Base-by-base conservation (phyloP, 37 sponge, comb jelly and placozoan species). In the Halichondria panicea region DNA sequence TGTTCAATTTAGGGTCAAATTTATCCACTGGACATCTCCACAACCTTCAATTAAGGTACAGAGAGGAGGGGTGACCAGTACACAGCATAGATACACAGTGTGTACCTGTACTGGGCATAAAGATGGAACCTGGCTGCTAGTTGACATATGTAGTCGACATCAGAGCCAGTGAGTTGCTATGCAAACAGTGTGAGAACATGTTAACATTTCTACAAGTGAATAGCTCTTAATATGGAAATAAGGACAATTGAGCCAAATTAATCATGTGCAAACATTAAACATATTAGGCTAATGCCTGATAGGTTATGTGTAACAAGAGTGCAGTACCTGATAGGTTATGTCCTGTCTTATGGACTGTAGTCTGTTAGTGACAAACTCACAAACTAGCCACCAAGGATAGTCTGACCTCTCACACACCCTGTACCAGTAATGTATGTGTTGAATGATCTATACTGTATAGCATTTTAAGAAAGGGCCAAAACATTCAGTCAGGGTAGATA, bases 91-190 rank as follows among this genome's bases (percentile, higher is more conserved):
- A 48, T 48, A 11, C 15, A 48, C 52, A 48, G 13, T 15, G 11
- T 48, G 34, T 66, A 88, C 89, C 84, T 82, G 66, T 76, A 77
- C 55, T 88, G 89, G 21, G 84, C 57, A 28, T 88, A 88, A 42
- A 88, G 37, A 68, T 82, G 77, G 52, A 88, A 88, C 25, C 79
- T 61, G 6, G 56, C 43, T 33, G 78, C 66, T 22, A 63, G 37
- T 38, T 82, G 60, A 43, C 64, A 65, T 21, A 88, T 77, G 68
- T 57, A 22, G 37, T 46, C 40, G 15, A 82, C 74, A n/a, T 74
- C 73, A 24, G 53, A 50, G 21, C 84, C 83, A 35, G 77, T 76
- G 3, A 81, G 75, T 72, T 66, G 75, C 88, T 87, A 37, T 46
- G 83, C 31, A 0, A 59, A 21, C 12, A 24, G n/a, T 24, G 27